A percentile compares a stretch with the other conserved stretches of the same genome.
phyloP scores from a whole-genome alignment of 2,113 vertebrate species.

The Gopherus evgoodei region DNA sequence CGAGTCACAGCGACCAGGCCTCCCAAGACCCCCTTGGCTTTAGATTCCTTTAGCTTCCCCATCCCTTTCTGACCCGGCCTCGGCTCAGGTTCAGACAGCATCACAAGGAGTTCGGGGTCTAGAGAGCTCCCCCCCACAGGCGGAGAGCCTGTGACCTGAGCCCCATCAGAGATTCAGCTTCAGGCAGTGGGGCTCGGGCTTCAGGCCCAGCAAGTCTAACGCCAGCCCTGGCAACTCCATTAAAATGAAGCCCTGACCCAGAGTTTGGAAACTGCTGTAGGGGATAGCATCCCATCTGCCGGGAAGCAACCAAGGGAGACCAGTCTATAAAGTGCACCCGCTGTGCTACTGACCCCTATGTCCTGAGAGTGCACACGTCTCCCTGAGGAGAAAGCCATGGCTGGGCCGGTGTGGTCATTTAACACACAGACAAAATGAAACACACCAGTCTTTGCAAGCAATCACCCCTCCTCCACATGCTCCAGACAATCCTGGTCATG shows the following conservation, averaged over 20 bases:
- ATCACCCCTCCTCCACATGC: background rate
- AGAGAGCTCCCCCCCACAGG: background rate
- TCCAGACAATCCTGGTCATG: background rate
- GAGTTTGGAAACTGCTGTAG: background rate
- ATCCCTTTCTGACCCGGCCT: background rate
- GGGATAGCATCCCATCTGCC: background rate
- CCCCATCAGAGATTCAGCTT: too few relatives aligned
- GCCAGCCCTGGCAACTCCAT: too few relatives aligned
- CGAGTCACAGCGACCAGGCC: background rate
- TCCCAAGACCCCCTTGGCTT: background rate
- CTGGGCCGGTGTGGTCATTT: background rate
- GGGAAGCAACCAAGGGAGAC: background rate
- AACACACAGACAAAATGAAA: too few relatives aligned
- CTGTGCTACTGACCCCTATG: background rate
- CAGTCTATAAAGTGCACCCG: background rate
- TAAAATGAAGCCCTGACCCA: too few relatives aligned
- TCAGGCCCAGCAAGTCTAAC: too few relatives aligned
- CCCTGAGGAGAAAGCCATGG: background rate
- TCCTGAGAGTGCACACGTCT: background rate
- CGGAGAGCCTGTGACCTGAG: too few relatives aligned
- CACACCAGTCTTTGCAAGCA: background rate
- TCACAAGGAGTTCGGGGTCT: background rate
- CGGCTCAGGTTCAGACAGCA: background rate
- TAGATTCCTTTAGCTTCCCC: background rate
- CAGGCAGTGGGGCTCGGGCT: too few relatives aligned